These are phyloP conservation scores for Prenolepis imparis DNA, from an alignment of 2,888 invertebrate genomes.

Conservation along the genomic window DNA sequence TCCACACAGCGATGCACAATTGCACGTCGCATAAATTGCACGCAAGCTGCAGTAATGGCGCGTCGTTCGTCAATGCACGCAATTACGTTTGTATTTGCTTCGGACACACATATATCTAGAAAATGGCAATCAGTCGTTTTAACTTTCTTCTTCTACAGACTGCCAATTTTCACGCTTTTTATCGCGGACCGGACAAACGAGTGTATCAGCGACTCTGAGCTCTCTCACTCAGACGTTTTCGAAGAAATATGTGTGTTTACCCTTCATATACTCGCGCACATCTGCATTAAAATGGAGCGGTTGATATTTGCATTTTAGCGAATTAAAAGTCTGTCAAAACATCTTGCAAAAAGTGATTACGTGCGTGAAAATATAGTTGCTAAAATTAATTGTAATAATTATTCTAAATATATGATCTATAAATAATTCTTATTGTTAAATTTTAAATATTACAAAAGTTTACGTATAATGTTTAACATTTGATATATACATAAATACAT, in stretches of 20 bases:
- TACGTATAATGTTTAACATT: too few species aligned
- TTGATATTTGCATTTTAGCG: background rate
- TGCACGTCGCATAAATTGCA: constrained; percentile 55
- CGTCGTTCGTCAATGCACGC: constrained; percentile 66
- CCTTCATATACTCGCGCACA: background rate
- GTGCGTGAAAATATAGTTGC: background rate
- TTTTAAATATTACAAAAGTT: background rate
- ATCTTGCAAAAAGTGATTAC: background rate
- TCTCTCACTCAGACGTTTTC: background rate
- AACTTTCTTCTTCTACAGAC: constrained; percentile 19
- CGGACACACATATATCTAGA: constrained; percentile 71
- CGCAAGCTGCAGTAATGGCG: constrained; percentile 21
- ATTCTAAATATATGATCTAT: background rate
- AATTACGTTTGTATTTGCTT: constrained; percentile 76
- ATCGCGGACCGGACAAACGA: constrained; percentile 19
- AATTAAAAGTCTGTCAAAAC: background rate
- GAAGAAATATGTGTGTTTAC: background rate
- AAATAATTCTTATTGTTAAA: background rate
- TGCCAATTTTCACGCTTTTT: constrained; percentile 30
- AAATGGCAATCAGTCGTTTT: constrained; percentile 46
- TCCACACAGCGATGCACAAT: constrained; percentile 5
- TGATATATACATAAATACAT: too few species aligned
- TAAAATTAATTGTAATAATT: background rate
- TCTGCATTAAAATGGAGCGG: background rate
- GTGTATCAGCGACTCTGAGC: background rate